These are phyloP conservation scores for Onychomys arenicola DNA, from an alignment of 2,797 vertebrate genomes.

Conservation along the genomic window DNA sequence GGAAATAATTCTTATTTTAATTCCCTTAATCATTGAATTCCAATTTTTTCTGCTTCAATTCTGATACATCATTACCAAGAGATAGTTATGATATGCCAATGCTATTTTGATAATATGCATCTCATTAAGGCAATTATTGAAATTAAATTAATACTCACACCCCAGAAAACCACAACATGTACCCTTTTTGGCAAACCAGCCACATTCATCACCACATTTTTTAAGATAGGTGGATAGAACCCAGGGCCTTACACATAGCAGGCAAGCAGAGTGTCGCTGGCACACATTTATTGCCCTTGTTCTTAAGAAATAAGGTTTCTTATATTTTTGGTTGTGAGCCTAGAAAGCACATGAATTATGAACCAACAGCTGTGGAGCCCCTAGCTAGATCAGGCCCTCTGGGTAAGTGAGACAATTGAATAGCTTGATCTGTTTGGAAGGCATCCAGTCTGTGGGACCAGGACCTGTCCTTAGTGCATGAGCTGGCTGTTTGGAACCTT, in stretches of 20 bases:
- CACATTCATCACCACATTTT: neutral
- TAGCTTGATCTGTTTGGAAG: too few species aligned
- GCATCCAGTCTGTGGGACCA: too few species aligned
- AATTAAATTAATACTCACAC: slow-evolving; percentile 52
- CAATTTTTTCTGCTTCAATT: slow-evolving; percentile 22
- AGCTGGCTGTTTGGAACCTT: too few species aligned
- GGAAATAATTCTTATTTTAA: slow-evolving; percentile 45
- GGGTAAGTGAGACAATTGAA: too few species aligned
- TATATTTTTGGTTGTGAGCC: too few species aligned
- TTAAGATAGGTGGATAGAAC: neutral
- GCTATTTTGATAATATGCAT: slow-evolving; percentile 42
- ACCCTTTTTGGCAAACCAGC: slow-evolving; percentile 23
- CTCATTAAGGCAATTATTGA: slow-evolving; percentile 32
- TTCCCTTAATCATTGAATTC: slow-evolving; percentile 45
- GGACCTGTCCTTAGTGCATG: too few species aligned
- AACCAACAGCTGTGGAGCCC: too few species aligned
- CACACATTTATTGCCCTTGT: neutral
- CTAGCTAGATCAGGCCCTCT: too few species aligned
- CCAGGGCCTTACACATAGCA: neutral
- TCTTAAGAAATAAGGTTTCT: neutral
- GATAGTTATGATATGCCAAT: slow-evolving; percentile 39
- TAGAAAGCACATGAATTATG: too few species aligned
- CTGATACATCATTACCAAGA: slow-evolving; percentile 26
- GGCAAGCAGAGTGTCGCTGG: neutral
- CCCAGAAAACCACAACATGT: neutral